These are phyloP conservation scores for Criorhina ranunculi DNA, from an alignment of 2,888 invertebrate genomes.

Conservation along the genomic window DNA sequence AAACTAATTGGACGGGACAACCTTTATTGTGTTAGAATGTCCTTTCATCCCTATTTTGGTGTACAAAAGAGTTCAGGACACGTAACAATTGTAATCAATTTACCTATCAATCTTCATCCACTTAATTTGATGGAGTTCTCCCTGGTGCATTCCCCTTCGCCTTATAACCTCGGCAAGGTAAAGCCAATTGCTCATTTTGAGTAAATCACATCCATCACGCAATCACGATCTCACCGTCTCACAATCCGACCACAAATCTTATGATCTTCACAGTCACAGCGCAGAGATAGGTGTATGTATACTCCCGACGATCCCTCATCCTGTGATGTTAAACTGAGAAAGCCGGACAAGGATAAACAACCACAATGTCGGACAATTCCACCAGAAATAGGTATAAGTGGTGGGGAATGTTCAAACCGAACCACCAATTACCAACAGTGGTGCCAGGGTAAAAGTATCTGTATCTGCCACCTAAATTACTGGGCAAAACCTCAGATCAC, in stretches of 20 bases:
- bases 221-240: conserved; percentile 70
- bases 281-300: too few relatives aligned
- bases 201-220: conserved; percentile 76
- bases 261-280: conserved; percentile 61
- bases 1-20: too few relatives aligned
- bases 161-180: conserved; percentile 1
- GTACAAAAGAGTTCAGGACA: conserved; percentile 66
- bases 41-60: conserved; percentile 16
- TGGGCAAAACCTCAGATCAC: conserved; percentile 35
- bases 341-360: conserved; percentile 50
- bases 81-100: conserved; percentile 75
- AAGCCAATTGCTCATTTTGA: conserved; percentile 68
- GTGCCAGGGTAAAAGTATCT: conserved; percentile 65
- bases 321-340: conserved; percentile 61
- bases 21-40: conserved; percentile 25
- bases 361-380: conserved; percentile 15
- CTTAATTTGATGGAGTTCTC: conserved; percentile 65
- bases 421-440: conserved; percentile 58
- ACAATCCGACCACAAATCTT: conserved; percentile 60
- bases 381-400: conserved; percentile 41
- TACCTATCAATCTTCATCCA: conserved; percentile 74
- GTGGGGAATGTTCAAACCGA: conserved; percentile 41
- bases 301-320: conserved; percentile 34
- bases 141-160: conserved; percentile 10
- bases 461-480: conserved; percentile 73